Evolutionary conservation across 2,888 invertebrate genomes (phyloP).

Genomic region (Drosophila meridiana): DNA sequence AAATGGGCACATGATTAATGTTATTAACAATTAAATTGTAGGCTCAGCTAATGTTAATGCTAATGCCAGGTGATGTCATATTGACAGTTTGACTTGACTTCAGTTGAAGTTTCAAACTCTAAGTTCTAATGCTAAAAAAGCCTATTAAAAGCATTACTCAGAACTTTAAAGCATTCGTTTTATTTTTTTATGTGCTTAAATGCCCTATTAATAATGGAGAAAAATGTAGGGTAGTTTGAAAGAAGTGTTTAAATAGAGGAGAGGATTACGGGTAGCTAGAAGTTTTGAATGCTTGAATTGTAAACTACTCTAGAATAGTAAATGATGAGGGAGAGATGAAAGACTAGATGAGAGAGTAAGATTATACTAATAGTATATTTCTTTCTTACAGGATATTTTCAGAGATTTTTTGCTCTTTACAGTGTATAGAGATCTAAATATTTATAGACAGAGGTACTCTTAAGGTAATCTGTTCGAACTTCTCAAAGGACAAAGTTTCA

Average conservation of each 20-base stretch:
- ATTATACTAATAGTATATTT: too few species aligned
- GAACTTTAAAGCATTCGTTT: conserved; percentile 24
- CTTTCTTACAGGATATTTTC: too few species aligned
- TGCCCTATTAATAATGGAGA: neutral
- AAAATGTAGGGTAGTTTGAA: neutral
- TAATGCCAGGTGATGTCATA: conserved; percentile 57
- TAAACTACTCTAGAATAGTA: neutral
- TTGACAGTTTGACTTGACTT: conserved; percentile 22
- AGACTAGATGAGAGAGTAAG: neutral
- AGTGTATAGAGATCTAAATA: too few species aligned
- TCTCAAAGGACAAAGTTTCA: too few species aligned
- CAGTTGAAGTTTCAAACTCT: conserved; percentile 27
- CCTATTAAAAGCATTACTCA: conserved; percentile 56
- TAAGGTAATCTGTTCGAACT: too few species aligned
- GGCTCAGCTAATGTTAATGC: conserved; percentile 45
- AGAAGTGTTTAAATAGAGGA: neutral
- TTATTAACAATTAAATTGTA: conserved; percentile 49
- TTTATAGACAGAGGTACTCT: too few species aligned
- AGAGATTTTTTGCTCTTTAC: too few species aligned
- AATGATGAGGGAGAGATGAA: neutral
- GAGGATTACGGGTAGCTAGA: neutral
- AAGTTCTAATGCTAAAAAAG: conserved; percentile 50
- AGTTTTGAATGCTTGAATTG: neutral
- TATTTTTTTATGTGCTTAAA: neutral
- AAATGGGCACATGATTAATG: conserved; percentile 62